These are phyloP conservation scores for Drosophila niveifrons DNA, from an alignment of 2,888 invertebrate genomes.

Conservation along the genomic window DNA sequence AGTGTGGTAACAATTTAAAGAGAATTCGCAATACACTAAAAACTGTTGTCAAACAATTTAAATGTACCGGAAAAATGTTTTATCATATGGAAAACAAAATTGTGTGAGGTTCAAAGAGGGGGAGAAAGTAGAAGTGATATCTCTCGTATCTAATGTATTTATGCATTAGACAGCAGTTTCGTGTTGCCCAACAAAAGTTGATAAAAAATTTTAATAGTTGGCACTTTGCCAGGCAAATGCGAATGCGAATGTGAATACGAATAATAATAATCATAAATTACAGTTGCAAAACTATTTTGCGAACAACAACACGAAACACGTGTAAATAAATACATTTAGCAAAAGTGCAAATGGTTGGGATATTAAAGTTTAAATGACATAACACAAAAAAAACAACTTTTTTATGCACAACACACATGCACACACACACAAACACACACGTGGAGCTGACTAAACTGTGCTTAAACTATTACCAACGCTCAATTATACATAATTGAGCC, in stretches of 20 bases:
- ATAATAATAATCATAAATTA: conserved; percentile 65
- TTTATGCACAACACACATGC: conserved; percentile 4
- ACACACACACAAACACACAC: conserved; percentile 24
- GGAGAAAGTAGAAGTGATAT: not conserved
- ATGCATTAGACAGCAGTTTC: conserved; percentile 57
- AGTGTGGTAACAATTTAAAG: conserved; percentile 24
- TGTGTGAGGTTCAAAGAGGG: not conserved
- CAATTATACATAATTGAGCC: conserved; percentile 67
- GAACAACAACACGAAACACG: conserved; percentile 12
- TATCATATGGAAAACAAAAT: conserved; percentile 29
- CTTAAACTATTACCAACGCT: conserved; percentile 61
- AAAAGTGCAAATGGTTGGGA: conserved; percentile 43
- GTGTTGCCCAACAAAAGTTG: conserved; percentile 38
- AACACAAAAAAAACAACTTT: conserved; percentile 15
- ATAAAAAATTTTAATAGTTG: conserved; percentile 56
- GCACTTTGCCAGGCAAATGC: conserved; percentile 55
- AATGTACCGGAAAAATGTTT: conserved; percentile 23
- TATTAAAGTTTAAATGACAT: conserved; percentile 58
- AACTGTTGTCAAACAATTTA: conserved; percentile 6
- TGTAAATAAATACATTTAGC: conserved; percentile 46
- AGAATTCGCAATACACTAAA: not conserved
- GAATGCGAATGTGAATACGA: not conserved
- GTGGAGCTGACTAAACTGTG: conserved; percentile 55
- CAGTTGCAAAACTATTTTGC: conserved; percentile 49
- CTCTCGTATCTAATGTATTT: conserved; percentile 59